These are phyloP conservation scores for Typhlichthys subterraneus DNA, from an alignment of 2,797 vertebrate genomes.

Conservation along the genomic window DNA sequence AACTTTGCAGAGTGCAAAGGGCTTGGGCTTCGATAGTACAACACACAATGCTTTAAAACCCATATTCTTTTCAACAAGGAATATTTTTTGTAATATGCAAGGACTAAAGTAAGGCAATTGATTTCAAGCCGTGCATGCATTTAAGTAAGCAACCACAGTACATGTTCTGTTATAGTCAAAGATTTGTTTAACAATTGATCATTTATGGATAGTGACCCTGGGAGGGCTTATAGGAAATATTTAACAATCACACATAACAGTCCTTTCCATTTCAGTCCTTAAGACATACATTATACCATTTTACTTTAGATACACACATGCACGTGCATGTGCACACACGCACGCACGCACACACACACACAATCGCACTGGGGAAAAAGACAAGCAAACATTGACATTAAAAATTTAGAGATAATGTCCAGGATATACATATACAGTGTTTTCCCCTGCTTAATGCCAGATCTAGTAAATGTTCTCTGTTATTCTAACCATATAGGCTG, in stretches of 20 bases:
- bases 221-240: conserved; percentile 21
- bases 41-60: conserved; percentile 64
- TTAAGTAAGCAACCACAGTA: conserved; percentile 65
- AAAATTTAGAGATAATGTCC: conserved; percentile 19
- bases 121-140: conserved; percentile 77
- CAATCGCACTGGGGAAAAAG: conserved; percentile 7
- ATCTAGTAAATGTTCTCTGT: conserved; percentile 26
- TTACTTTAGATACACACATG: conserved; percentile 24
- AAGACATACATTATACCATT: conserved; percentile 11
- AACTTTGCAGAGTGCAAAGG: conserved; percentile 82
- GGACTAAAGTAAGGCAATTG: conserved; percentile 74
- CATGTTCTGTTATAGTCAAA: conserved; percentile 61
- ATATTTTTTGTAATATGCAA: conserved; percentile 57
- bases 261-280: conserved; percentile 23
- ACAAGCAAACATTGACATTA: conserved; percentile 25
- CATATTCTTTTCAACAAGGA: conserved; percentile 51
- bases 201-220: conserved; percentile 44
- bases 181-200: conserved; percentile 41
- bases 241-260: conserved; percentile 22
- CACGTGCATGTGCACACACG: conserved; percentile 23
- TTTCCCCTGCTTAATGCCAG: conserved; percentile 20
- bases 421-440: conserved; percentile 27
- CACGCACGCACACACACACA: no score
- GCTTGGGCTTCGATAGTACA: conserved; percentile 63
- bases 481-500: conserved; percentile 6